Base-by-base conservation (phyloP, 1,140 invertebrate genomes). In the Hylyphantes graminicola region DNA sequence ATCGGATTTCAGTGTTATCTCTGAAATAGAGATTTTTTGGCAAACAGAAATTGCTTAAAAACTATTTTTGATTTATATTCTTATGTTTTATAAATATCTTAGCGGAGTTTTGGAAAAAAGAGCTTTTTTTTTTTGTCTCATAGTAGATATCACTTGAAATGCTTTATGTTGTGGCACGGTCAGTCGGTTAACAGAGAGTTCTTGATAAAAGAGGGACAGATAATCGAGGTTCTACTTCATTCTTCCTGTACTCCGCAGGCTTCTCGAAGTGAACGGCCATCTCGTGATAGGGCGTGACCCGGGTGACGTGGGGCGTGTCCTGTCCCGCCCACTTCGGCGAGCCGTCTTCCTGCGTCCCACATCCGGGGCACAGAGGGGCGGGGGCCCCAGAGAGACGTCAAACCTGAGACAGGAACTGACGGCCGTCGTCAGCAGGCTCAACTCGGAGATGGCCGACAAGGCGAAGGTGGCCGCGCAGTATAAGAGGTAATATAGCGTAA, bases 261-360 rank as follows among this genome's bases (percentile, higher is more conserved):
- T 78, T 12, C 17, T 78, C n/a, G 75, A 78, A 19, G 75, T 78
- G 63, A 78, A 78, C 63, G 75, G 75, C 5, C 75, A 65, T n/a
- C 59, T 77, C 15, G 59, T 77, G 59, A 53, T 77, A 6, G 75
- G 75, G 7, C 10, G 21, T 9, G 50, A 78, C 4, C 21, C 75
- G 5, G 13, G 13, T 10, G 75, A 78, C 17, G 75, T 77, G 35
- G 53, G 61, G 3, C 59, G 57, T 17, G 12, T 61, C 12, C 57
- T 61, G 57, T 35, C 35, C 35, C 57, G 57, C 57, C 57, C 57
- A 15, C 57, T 61, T 1, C 17, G 57, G 2, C 57, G 57, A 12
- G 12, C 17, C 12, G 57, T 61, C 12, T 61, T 61, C 57, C 12
- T 61, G 57, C 57, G 57, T 17, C 57, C 57, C 6, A 12, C 17